phyloP scores from a whole-genome alignment of 1,140 invertebrate genomes.

The Ectropis grisescens region DNA sequence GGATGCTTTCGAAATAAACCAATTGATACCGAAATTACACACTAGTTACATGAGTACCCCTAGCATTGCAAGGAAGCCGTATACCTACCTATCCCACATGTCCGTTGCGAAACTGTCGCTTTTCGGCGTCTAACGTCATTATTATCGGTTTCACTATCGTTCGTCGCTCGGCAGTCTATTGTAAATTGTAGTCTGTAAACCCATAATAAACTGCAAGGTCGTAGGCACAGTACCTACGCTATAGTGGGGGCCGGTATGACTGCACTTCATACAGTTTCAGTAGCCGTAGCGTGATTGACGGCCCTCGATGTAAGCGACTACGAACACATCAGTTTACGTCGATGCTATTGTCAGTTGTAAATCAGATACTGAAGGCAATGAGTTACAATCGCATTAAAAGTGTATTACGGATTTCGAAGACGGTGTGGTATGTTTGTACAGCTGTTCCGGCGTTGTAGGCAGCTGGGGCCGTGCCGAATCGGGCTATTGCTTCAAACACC shows the following conservation, averaged over 20 bases:
- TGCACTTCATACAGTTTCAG: conserved; percentile 50
- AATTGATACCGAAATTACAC: conserved; percentile 6
- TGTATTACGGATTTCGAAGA: no score
- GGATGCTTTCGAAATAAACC: conserved; percentile 26
- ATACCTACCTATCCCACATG: conserved; percentile 15
- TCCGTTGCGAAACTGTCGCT: conserved; percentile 31
- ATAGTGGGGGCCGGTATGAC: conserved; percentile 33
- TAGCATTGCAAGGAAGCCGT: no score
- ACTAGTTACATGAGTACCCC: conserved; percentile 2
- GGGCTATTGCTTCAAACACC: conserved; percentile 14
- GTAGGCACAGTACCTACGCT: conserved; percentile 11
- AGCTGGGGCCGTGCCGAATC: conserved; percentile 8
- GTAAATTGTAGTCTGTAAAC: conserved; percentile 59
- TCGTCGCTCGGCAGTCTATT: conserved; percentile 52
- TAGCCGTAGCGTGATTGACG: conserved; percentile 17
- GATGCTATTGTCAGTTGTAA: no score
- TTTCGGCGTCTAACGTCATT: conserved; percentile 25
- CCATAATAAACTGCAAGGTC: conserved; percentile 63
- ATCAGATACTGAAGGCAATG: no score
- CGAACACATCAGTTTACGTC: no score
- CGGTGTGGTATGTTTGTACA: conserved; percentile 18
- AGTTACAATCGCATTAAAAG: no score
- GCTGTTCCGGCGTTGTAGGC: conserved; percentile 8
- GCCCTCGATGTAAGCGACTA: conserved; percentile 1
- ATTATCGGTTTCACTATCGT: conserved; percentile 54